A percentile compares a stretch with the other conserved stretches of the same genome.
These are phyloP conservation scores for Chionoecetes opilio DNA, from an alignment of 1,140 invertebrate species.

Conservation along the genomic window DNA sequence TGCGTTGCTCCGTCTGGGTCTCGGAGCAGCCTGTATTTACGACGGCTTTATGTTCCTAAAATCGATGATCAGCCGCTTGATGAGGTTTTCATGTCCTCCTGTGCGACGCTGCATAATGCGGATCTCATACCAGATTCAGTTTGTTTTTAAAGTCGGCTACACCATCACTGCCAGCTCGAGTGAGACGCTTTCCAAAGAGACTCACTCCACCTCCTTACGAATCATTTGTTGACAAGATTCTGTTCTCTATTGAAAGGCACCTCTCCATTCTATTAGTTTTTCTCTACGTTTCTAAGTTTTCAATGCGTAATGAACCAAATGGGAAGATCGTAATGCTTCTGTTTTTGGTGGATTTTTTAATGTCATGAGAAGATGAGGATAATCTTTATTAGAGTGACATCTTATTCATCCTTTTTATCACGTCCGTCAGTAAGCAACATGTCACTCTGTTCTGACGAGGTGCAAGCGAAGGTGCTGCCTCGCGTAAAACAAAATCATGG, in stretches of 20 bases:
- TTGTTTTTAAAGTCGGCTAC: conserved; percentile 33
- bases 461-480: conserved; percentile 53
- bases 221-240: conserved; percentile 30
- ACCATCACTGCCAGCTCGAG: conserved; percentile 5
- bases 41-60: conserved; percentile 65
- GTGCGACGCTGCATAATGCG: conserved; percentile 50
- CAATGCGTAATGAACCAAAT: not conserved
- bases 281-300: not conserved
- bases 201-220: conserved; percentile 3
- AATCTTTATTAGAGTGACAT: not conserved
- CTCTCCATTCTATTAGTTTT: not conserved
- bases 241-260: not conserved
- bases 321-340: not conserved
- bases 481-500: too few species aligned
- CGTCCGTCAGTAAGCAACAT: too few species aligned
- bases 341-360: not conserved
- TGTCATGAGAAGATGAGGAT: not conserved
- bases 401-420: not conserved
- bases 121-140: conserved; percentile 44
- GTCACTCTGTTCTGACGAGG: not conserved
- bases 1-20: conserved; percentile 43
- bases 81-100: conserved; percentile 72
- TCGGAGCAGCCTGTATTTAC: conserved; percentile 66
- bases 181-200: not conserved
- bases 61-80: conserved; percentile 73